These are phyloP conservation scores for Phortica variegata DNA, from an alignment of 1,140 invertebrate genomes.

Conservation along the genomic window DNA sequence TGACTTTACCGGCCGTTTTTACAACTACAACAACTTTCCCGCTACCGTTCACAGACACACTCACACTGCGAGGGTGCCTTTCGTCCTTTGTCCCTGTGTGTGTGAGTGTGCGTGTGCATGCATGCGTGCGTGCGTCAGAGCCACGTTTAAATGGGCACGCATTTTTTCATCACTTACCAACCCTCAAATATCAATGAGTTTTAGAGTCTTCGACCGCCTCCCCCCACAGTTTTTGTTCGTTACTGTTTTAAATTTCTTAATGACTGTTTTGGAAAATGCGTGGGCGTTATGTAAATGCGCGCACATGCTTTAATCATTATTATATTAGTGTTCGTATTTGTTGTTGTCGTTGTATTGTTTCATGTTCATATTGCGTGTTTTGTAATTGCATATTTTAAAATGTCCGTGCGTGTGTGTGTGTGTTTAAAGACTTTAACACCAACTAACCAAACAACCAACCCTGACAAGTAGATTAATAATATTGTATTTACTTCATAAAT, in stretches of 20 bases:
- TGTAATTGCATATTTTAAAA: slow-evolving; percentile 8
- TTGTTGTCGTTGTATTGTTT: not conserved
- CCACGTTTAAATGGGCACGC: slow-evolving; percentile 6
- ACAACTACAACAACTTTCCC: no score
- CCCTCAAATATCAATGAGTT: not conserved
- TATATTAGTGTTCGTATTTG: not conserved
- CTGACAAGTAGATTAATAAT: no score
- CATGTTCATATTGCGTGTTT: slow-evolving; percentile 2
- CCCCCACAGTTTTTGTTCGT: no score
- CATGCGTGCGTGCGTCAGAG: slow-evolving; percentile 1
- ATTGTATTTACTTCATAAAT: no score
- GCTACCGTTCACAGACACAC: no score
- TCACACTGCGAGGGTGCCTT: not conserved
- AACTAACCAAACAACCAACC: no score
- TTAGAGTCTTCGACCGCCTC: no score
- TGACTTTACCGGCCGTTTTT: slow-evolving; percentile 14
- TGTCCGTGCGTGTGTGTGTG: slow-evolving; percentile 6
- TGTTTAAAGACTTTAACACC: no score
- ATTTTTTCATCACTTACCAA: not conserved
- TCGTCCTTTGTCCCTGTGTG: slow-evolving; percentile 17
- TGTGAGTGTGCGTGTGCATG: not conserved
- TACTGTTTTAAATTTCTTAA: slow-evolving; percentile 38
- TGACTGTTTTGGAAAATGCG: slow-evolving; percentile 21
- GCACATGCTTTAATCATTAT: not conserved
- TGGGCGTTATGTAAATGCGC: not conserved